phyloP scores from a whole-genome alignment of 2,888 invertebrate genomes.

The Xestia ashworthii region DNA sequence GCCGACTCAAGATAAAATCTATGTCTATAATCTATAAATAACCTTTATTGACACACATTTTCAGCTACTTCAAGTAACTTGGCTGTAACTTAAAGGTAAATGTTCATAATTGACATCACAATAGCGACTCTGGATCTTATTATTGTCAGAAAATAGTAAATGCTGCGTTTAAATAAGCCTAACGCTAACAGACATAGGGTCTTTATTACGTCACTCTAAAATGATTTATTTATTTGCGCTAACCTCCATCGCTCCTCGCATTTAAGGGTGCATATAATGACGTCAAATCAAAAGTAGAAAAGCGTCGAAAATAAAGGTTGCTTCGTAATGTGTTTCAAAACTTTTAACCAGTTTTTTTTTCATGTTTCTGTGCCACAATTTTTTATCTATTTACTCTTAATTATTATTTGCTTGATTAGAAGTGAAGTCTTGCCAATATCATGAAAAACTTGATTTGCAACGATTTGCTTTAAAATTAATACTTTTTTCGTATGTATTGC shows the following conservation, averaged over 20 bases:
- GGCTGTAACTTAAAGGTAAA: not conserved
- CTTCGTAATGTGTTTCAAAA: not conserved
- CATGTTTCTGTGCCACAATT: not conserved
- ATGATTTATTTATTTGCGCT: not conserved
- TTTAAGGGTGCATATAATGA: not conserved
- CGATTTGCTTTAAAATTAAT: not conserved
- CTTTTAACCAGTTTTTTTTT: too few species aligned
- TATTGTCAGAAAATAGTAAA: conserved; percentile 4
- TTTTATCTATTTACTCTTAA: not conserved
- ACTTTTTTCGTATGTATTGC: not conserved
- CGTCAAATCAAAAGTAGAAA: not conserved
- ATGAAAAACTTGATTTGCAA: too few species aligned
- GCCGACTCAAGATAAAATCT: not conserved
- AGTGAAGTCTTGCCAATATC: not conserved
- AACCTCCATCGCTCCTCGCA: too few species aligned
- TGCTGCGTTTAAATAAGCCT: not conserved
- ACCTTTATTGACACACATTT: not conserved
- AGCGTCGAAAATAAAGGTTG: not conserved
- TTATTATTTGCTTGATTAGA: not conserved
- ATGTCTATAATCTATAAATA: not conserved
- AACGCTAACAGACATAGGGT: not conserved
- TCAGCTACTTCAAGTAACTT: not conserved
- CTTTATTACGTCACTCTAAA: conserved; percentile 2
- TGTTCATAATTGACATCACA: conserved; percentile 32
- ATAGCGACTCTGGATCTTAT: conserved; percentile 22